Evolutionary conservation across 2,113 vertebrate species (phyloP).

Genomic region (Barnardius zonarius): DNA sequence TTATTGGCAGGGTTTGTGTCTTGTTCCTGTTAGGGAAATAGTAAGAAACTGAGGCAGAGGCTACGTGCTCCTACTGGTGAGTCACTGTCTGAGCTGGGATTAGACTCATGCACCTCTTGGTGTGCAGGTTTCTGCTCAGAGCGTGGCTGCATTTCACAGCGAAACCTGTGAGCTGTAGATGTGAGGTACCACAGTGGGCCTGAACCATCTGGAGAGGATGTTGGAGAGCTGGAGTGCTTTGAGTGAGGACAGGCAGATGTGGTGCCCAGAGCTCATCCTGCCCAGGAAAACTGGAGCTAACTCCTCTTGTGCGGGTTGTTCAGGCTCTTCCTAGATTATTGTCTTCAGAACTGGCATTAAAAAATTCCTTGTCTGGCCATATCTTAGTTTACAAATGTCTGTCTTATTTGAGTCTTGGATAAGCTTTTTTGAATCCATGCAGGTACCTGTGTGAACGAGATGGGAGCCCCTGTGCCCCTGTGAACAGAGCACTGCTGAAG

Average conservation of each 20-base stretch:
- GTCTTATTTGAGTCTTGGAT: background rate
- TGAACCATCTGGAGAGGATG: background rate
- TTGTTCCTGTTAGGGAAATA: background rate
- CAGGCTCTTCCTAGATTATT: background rate
- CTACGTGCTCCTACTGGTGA: background rate
- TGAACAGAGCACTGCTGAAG: background rate
- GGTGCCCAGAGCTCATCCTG: background rate
- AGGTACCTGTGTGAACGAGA: background rate
- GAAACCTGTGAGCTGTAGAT: background rate
- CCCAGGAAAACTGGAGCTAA: background rate
- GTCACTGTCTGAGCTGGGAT: slow-evolving; percentile 1
- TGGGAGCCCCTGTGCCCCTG: background rate
- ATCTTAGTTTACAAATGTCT: background rate
- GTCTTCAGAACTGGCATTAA: background rate
- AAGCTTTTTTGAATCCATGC: background rate
- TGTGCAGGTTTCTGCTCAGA: background rate
- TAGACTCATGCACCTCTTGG: background rate
- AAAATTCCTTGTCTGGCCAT: background rate
- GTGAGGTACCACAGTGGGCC: background rate
- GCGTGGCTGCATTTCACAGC: background rate
- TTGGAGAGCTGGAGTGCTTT: background rate
- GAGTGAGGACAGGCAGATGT: background rate
- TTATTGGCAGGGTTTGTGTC: background rate
- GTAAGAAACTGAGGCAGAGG: background rate
- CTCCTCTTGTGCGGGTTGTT: background rate